Base-by-base conservation (phyloP, 2,113 vertebrate genomes). In the Lophochroa leadbeateri region DNA sequence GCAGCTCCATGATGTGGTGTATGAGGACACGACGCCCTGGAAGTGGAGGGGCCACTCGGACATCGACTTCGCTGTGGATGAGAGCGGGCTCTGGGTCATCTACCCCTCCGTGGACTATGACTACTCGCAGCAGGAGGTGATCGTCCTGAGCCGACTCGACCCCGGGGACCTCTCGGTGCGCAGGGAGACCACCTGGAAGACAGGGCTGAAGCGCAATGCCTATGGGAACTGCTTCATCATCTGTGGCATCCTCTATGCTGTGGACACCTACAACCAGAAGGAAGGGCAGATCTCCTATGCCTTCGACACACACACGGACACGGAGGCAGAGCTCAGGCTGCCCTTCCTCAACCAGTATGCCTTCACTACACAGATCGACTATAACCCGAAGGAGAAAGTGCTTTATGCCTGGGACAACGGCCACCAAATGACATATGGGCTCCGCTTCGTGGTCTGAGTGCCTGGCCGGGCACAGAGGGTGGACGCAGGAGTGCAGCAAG, bases 361-460 rank as follows among this genome's bases (percentile, higher is more conserved):
- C 92, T 99, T 98, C 97, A 99, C 99, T 88, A 99, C 99, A 0
- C 99, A 99, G 97, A 98, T 99, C 7, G 99, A 99, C 98, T 99
- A 99, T 97, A 99, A 99, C 96, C 99, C 99, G 70, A 99, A 98
- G 96, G 99, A 99, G 96, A 99, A 99, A 74, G 96, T 99, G 87
- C 98, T 99, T 52, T 99, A 99, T 0, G 99, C 99, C 78, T 99
- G 99, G 99, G 99, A 99, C 98, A 99, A 99, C 12, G 99, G 99
- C 77, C 98, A 99, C 87, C 99, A 99, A 98, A 97, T 99, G 90
- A 99, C 98, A 0, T 99, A 99, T 11, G 95, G 83, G 68, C 97
- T 99, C 29, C 98, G 96, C 97, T 99, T 99, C 3, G 98, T 99
- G 58, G 98, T 98, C 86, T 99, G 98, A 98, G 98, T 89, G 20